Evolutionary conservation across 1,140 invertebrate genomes (phyloP), one percentile per base, ranked within the genome.

Genomic region (Drosophila baimaii): DNA sequence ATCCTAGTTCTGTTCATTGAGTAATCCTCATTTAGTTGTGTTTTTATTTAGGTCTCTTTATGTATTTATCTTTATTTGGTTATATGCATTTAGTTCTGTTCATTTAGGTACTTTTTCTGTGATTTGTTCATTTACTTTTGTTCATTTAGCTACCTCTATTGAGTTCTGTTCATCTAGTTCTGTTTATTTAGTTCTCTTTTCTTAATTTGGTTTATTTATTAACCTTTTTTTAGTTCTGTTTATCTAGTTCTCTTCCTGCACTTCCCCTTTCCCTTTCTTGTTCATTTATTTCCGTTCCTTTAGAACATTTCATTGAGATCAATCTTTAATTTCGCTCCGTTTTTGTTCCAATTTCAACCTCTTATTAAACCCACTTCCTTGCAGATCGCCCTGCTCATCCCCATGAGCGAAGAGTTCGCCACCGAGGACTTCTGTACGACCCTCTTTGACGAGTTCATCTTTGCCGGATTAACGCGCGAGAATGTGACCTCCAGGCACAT

Each of bases 401-500:
- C 96, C 51, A 95, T 98, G 94, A 94, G 95, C 3, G 98, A 99
- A 77, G 98, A 99, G 92, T 99, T 99, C 92, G 93, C 95, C 70
- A 95, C 96, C 6, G 97, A 98, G 93, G 98, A 98, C 75, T 99
- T 99, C 90, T 99, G 98, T 93, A 98, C 97, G 2, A 97, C 97
- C 1, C 95, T 99, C 17, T 99, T 99, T 93, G 98, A 99, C 93
- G 98, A 99, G 92, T 99, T 99, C 91, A 97, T 99, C 77, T 97
- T 98, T 92, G 96, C 97, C 46, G 96, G 96, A 0, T 93, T 98
- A 35, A 95, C 95, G 7, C 94, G 96, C 66, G 98, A 99, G 90
- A 98, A 98, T 94, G 97, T 99, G 1, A 96, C 97, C n/a, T 88
- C 84, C 2, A 94, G 97, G 41, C 98, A 99, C 93, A 94, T 99